phyloP scores from a whole-genome alignment of 1,140 invertebrate species.

The Zophobas atratus region DNA sequence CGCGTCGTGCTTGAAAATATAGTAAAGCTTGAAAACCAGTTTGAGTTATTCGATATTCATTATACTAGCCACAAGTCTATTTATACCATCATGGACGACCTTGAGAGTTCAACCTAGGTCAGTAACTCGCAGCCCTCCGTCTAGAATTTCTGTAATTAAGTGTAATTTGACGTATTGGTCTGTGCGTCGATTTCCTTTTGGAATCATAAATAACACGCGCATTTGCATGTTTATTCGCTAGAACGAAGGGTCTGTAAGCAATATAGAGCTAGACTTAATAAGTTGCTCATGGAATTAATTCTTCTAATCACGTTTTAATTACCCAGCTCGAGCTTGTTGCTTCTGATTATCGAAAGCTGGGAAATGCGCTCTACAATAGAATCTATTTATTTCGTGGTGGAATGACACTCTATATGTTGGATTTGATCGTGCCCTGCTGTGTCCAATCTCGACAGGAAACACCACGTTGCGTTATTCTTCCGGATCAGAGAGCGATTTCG shows the following conservation, averaged over 20 bases:
- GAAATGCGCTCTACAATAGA: neutral
- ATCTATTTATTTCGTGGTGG: constrained; percentile 5
- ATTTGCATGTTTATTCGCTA: constrained; percentile 16
- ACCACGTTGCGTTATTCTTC: neutral
- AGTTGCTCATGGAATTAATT: too few species aligned
- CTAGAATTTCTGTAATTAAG: constrained; percentile 33
- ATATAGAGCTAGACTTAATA: too few species aligned
- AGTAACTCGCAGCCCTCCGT: constrained; percentile 54
- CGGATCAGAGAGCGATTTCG: constrained; percentile 8
- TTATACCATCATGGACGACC: constrained; percentile 58
- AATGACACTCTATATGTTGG: neutral
- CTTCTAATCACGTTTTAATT: too few species aligned
- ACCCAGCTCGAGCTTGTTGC: too few species aligned
- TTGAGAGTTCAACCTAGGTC: constrained; percentile 60
- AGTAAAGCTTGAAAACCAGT: constrained; percentile 57
- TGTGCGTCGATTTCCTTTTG: constrained; percentile 14
- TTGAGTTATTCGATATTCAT: constrained; percentile 52
- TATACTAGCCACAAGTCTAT: constrained; percentile 52
- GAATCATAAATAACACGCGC: neutral
- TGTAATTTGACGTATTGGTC: constrained; percentile 19
- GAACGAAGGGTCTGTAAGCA: neutral
- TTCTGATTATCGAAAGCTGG: neutral
- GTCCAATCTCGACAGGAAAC: constrained; percentile 21
- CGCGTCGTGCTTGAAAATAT: constrained; percentile 47
- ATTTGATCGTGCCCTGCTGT: constrained; percentile 5